phyloP scores from a whole-genome alignment of 2,113 vertebrate genomes.

The Solea solea region DNA sequence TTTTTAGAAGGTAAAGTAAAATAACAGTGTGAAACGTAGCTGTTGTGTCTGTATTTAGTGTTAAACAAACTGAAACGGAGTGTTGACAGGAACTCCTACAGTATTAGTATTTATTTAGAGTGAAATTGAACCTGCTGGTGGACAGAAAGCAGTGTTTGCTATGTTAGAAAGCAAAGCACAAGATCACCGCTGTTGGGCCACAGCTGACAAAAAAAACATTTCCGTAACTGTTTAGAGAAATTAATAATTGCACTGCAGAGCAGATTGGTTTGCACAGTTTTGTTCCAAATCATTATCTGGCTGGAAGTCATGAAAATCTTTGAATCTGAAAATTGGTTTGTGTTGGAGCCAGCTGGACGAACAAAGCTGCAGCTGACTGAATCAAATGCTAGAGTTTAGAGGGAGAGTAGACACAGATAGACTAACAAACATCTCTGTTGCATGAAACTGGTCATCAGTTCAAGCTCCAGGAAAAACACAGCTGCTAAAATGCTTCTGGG shows the following conservation, averaged over 20 bases:
- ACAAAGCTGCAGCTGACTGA: slow-evolving; percentile 21
- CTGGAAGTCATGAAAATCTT: slow-evolving; percentile 53
- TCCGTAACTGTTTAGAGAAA: slow-evolving; percentile 30
- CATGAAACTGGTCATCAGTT: neutral
- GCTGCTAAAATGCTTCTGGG: too few relatives aligned
- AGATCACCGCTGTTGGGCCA: slow-evolving; percentile 12
- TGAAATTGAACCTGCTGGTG: slow-evolving; percentile 17
- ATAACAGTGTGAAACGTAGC: neutral
- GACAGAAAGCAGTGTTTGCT: slow-evolving; percentile 5
- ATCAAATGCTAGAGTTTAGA: slow-evolving; percentile 31
- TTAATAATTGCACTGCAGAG: slow-evolving; percentile 33
- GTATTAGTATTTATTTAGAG: slow-evolving; percentile 46
- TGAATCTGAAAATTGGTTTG: slow-evolving; percentile 54
- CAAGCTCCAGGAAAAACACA: too few relatives aligned
- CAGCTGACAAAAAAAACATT: slow-evolving; percentile 13
- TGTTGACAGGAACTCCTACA: slow-evolving; percentile 36
- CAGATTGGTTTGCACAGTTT: slow-evolving; percentile 46
- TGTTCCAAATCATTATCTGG: slow-evolving; percentile 61
- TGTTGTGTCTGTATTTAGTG: neutral
- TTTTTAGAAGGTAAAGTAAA: slow-evolving; percentile 12
- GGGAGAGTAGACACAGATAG: slow-evolving; percentile 20
- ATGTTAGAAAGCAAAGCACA: slow-evolving; percentile 1
- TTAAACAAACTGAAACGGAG: neutral
- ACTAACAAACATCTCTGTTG: slow-evolving; percentile 18
- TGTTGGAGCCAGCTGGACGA: slow-evolving; percentile 32